Base-by-base conservation (phyloP, 2,888 invertebrate genomes). In the Incurvaria masculella region DNA sequence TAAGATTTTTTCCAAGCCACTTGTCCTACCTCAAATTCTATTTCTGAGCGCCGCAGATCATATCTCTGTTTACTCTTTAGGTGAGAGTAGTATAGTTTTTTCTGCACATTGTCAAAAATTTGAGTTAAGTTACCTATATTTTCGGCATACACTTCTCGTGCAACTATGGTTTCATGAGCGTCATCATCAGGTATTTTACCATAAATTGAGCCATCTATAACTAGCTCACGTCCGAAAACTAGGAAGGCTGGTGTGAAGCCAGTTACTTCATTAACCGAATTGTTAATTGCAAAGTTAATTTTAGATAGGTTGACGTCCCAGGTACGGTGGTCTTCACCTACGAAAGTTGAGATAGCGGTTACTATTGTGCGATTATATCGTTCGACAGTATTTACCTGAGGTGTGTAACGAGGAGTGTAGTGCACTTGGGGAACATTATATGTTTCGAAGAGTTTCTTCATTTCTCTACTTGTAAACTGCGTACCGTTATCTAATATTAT, bases 401-500 rank as follows among this genome's bases (percentile, higher is more conserved):
- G 50, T 10, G 46, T 49, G 20, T 47, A 52, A 38, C 27, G 50
- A 2, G 57, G 56, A 0, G 52, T 53, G 21, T 26, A 57, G 33
- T 44, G 21, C 2, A 57, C 17, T 8, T 56, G 53, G 14, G 58
- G 57, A 0, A 61, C 40, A 5, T 56, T 57, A 21, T 59, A 59
- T 20, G 50, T 52, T 4, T 43, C 38, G n/a, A 57, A 49, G 0
- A 59, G 14, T 1, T 6, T 17, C 4, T 50, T 39, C 1, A 50
- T 3, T 0, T 39, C 39, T 2, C 20, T 16, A 16, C 57, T 51
- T n/a, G 48, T 49, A 23, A 59, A 60, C 44, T 61, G 59, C 2
- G 8, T 45, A 1, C 58, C 59, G 39, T 61, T 60, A 14, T 59
- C 59, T 19, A 57, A 2, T 1, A 59, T 39, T 1, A 61, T 46